A percentile compares a stretch with the other conserved stretches of the same genome.
Evolutionary conservation across 2,797 vertebrate species (phyloP).

Genomic region (Smutsia temminckii): DNA sequence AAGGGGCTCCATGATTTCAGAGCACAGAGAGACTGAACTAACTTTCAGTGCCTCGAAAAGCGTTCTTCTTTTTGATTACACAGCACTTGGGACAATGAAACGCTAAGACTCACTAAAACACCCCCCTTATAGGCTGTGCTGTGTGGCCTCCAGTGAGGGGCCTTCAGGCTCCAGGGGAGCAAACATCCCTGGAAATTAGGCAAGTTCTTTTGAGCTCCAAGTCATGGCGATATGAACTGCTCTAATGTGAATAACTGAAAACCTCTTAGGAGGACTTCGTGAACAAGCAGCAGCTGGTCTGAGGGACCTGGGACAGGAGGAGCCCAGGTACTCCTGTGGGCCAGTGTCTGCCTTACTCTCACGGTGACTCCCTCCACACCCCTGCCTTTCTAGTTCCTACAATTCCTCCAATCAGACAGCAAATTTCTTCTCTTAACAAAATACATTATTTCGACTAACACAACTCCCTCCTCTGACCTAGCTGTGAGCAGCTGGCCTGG

Average conservation of each 20-base stretch:
- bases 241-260: background rate
- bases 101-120: background rate
- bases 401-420: background rate
- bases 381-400: background rate
- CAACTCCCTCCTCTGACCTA: background rate
- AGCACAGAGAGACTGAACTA: background rate
- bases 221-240: background rate
- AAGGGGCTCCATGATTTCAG: background rate
- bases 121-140: too few relatives aligned
- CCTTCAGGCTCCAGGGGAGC: background rate
- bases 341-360: accelerated
- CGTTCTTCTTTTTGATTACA: background rate
- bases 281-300: background rate
- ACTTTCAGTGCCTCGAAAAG: background rate
- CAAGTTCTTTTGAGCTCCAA: background rate
- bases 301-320: background rate
- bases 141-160: background rate
- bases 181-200: background rate
- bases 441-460: background rate
- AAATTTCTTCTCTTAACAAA: background rate
- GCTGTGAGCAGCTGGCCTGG: background rate
- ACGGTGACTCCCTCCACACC: background rate
- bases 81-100: background rate
- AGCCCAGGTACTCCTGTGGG: background rate
- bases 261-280: background rate